Evolutionary conservation across 2,797 vertebrate genomes (phyloP).

Genomic region (Staurois parvus): DNA sequence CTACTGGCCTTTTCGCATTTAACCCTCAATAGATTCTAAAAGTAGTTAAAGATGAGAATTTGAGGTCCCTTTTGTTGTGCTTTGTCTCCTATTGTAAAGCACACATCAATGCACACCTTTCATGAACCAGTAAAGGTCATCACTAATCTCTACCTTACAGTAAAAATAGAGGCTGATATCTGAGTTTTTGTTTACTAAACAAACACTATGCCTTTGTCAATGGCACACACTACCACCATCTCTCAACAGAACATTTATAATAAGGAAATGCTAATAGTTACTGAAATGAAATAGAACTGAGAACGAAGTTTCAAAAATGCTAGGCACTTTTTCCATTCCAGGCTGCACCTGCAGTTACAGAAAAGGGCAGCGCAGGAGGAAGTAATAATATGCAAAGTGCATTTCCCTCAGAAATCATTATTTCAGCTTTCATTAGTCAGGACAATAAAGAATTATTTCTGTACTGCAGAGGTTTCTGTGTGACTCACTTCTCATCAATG

Average conservation of each 20-base stretch:
- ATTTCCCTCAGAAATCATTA: no score
- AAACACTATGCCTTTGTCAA: not conserved
- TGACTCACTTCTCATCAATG: no score
- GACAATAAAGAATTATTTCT: no score
- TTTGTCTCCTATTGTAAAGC: not conserved
- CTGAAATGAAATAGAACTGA: conserved; percentile 4
- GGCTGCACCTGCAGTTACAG: no score
- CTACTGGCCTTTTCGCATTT: no score
- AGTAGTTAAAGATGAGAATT: not conserved
- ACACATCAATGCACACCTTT: conserved; percentile 2
- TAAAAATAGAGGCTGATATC: conserved; percentile 26
- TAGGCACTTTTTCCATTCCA: no score
- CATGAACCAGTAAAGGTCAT: conserved; percentile 48
- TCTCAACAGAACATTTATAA: not conserved
- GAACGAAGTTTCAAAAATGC: not conserved
- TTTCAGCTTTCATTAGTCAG: no score
- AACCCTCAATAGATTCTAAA: not conserved
- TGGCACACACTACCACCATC: not conserved
- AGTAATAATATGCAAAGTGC: no score
- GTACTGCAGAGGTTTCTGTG: no score
- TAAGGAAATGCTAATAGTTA: not conserved
- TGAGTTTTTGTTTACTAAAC: conserved; percentile 40
- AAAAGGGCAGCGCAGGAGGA: no score
- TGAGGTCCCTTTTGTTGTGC: not conserved
- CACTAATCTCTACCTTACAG: conserved; percentile 16